Conservation (phyloP, 2,888 invertebrate species). For the Stenotaenia linearis region DNA sequence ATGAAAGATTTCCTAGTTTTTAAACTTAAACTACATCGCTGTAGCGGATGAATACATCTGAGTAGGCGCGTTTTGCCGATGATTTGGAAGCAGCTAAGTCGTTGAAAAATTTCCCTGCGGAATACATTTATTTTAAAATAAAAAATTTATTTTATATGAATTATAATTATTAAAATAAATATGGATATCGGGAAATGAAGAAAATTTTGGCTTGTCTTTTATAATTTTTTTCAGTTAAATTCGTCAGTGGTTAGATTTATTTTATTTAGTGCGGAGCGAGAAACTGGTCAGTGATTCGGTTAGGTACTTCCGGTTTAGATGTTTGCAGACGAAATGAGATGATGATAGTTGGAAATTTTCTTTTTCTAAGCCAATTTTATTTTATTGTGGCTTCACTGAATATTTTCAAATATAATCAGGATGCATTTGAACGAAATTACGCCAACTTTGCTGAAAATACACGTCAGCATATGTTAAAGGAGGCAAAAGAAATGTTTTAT, state of each 20-base stretch:
- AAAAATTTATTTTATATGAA: too few relatives aligned
- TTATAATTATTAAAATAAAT: too few relatives aligned
- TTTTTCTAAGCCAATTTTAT: background rate
- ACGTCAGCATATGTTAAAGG: conserved; percentile 46
- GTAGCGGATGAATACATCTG: background rate
- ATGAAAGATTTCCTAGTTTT: too few relatives aligned
- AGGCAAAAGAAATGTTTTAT: conserved; percentile 54
- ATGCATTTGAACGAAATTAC: conserved; percentile 43
- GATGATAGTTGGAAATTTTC: background rate
- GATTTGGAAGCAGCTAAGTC: too few relatives aligned
- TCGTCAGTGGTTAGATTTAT: background rate
- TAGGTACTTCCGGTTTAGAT: background rate
- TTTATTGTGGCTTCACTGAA: conserved; percentile 15
- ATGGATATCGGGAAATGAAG: too few relatives aligned
- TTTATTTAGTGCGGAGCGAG: background rate
- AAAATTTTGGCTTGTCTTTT: background rate
- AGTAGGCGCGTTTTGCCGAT: too few relatives aligned
- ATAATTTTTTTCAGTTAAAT: too few relatives aligned
- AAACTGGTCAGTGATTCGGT: background rate
- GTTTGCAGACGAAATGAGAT: conserved; percentile 3
- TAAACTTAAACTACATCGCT: too few relatives aligned
- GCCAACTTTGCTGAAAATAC: conserved; percentile 46
- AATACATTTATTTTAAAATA: too few relatives aligned
- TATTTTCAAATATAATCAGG: conserved; percentile 40
- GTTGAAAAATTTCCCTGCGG: too few relatives aligned